Conservation (phyloP, 2,888 invertebrate species). For the Cantharis nigra region DNA sequence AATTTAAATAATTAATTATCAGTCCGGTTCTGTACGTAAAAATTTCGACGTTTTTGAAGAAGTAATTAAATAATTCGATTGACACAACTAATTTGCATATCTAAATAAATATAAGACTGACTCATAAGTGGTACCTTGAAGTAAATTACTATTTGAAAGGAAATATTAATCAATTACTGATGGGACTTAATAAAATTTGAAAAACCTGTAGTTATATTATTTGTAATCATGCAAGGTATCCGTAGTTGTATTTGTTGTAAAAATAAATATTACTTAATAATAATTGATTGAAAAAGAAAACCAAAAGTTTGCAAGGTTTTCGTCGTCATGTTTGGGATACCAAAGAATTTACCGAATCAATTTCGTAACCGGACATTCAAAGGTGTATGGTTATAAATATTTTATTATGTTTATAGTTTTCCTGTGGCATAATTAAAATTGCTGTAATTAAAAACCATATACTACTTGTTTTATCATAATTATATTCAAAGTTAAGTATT, state of each 20-base stretch:
- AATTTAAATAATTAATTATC: too few relatives aligned
- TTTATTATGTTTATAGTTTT: not conserved
- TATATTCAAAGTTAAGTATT: not conserved
- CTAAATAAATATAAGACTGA: not conserved
- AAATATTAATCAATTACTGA: not conserved
- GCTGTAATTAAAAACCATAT: not conserved
- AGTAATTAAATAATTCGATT: not conserved
- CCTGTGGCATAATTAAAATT: not conserved
- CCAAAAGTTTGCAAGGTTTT: not conserved
- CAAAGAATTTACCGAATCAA: not conserved
- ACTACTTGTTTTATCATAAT: not conserved
- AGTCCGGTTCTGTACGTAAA: not conserved
- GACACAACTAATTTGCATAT: not conserved
- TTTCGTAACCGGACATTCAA: not conserved
- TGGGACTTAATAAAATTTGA: not conserved
- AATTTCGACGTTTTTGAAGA: not conserved
- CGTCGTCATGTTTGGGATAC: not conserved
- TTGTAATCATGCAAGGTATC: not conserved
- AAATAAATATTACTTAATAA: not conserved
- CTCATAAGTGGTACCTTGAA: not conserved
- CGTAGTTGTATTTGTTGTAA: not conserved
- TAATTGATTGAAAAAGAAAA: not conserved
- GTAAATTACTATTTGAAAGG: not conserved
- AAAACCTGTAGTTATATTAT: not conserved
- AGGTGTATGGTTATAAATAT: not conserved